phyloP scores from a whole-genome alignment of 2,113 vertebrate species.

The Lepus americanus region DNA sequence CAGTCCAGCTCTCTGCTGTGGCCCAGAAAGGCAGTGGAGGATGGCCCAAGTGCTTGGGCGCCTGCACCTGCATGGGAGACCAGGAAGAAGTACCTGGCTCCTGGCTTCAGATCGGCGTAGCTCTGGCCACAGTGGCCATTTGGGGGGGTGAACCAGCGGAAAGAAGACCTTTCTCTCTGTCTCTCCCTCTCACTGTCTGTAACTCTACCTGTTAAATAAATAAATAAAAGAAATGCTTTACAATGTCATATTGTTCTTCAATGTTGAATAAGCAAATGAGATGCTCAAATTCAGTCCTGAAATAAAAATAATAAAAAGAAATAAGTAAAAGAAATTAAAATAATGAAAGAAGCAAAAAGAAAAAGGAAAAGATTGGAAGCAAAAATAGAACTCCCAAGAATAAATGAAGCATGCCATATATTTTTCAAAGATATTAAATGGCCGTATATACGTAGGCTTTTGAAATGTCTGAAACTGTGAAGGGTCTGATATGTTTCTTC shows the following conservation, averaged over 20 bases:
- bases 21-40: too few relatives aligned
- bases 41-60: too few relatives aligned
- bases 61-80: too few relatives aligned
- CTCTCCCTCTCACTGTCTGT: too few relatives aligned
- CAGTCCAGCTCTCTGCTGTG: too few relatives aligned
- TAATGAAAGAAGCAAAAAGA: neutral
- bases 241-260: neutral
- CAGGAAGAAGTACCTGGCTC: too few relatives aligned
- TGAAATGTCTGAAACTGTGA: constrained; percentile 9
- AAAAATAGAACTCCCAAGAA: neutral
- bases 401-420: neutral
- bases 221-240: too few relatives aligned
- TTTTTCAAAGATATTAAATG: constrained; percentile 8
- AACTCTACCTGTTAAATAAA: too few relatives aligned
- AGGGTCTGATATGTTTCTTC: neutral
- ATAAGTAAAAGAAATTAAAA: neutral
- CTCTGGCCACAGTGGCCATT: too few relatives aligned
- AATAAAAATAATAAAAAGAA: neutral
- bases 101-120: too few relatives aligned
- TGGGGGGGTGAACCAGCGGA: too few relatives aligned
- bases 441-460: neutral
- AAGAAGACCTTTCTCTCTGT: too few relatives aligned
- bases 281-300: constrained; percentile 14
- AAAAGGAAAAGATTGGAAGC: neutral
- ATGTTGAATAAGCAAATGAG: constrained; percentile 41